A percentile compares a stretch with the other conserved stretches of the same genome.
phyloP scores from a whole-genome alignment of 1,140 invertebrate genomes.

The Cheumatopsyche charites region DNA sequence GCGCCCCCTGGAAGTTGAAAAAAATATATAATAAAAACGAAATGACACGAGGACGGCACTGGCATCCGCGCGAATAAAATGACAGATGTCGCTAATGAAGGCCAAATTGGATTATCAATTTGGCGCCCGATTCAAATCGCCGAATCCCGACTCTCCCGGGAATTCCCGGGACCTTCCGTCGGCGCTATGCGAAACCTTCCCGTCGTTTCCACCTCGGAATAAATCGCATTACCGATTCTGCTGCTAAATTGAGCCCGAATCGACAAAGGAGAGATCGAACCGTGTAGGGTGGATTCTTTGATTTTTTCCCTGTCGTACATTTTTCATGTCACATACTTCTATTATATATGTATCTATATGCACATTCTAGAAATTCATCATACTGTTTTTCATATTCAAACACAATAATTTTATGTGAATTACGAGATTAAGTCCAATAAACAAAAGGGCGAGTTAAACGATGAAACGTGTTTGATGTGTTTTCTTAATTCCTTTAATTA shows the following conservation, averaged over 20 bases:
- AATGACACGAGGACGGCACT: conserved; percentile 1
- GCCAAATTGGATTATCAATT: conserved; percentile 41
- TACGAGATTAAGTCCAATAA: too few species aligned
- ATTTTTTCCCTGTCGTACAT: too few species aligned
- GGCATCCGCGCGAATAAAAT: conserved; percentile 24
- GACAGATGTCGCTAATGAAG: conserved; percentile 42
- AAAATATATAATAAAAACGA: background rate
- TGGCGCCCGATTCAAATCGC: conserved; percentile 29
- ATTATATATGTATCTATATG: too few species aligned
- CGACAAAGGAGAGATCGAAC: conserved; percentile 15
- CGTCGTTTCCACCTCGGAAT: background rate
- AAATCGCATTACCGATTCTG: conserved; percentile 25
- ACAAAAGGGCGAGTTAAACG: too few species aligned
- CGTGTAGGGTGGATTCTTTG: too few species aligned
- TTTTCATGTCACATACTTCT: too few species aligned
- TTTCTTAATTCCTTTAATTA: too few species aligned
- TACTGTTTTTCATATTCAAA: too few species aligned
- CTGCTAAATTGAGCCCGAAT: conserved; percentile 26
- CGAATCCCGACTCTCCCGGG: background rate
- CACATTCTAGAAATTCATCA: too few species aligned
- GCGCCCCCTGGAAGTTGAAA: background rate
- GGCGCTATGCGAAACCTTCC: background rate
- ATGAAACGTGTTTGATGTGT: too few species aligned
- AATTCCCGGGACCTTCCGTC: background rate
- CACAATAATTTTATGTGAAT: too few species aligned